These are phyloP conservation scores for Antennarius striatus DNA, from an alignment of 2,113 vertebrate species.

Conservation along the genomic window DNA sequence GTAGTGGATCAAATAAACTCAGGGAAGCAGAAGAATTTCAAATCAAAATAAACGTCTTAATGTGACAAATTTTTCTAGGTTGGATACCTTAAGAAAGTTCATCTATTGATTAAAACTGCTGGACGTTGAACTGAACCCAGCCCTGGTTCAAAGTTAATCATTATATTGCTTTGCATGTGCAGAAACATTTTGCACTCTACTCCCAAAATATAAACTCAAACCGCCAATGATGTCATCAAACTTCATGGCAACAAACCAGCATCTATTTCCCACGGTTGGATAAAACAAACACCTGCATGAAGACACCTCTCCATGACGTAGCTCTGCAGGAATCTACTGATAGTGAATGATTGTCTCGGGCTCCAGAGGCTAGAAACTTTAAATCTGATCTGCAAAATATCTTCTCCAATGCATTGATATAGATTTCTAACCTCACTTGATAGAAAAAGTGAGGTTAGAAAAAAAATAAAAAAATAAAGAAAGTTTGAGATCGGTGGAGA, in stretches of 20 bases:
- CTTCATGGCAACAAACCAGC: conserved; percentile 9
- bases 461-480: too few relatives aligned
- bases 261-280: conserved; percentile 8
- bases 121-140: conserved; percentile 30
- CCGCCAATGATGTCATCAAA: conserved; percentile 23
- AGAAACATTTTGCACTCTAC: conserved; percentile 56
- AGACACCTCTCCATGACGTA: conserved; percentile 10
- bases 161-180: conserved; percentile 49
- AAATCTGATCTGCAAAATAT: conserved; percentile 1
- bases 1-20: too few relatives aligned
- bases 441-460: too few relatives aligned
- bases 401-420: not conserved
- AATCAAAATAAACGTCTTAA: not conserved
- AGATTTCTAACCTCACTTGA: too few relatives aligned
- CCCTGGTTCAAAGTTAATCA: conserved; percentile 30
- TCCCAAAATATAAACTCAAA: conserved; percentile 34
- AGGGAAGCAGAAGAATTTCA: too few relatives aligned
- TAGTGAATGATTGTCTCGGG: conserved; percentile 41
- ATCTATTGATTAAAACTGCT: conserved; percentile 5
- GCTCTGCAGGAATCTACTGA: not conserved
- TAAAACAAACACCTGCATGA: conserved; percentile 63
- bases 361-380: conserved; percentile 5
- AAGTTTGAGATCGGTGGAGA: too few relatives aligned
- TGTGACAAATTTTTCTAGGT: not conserved
- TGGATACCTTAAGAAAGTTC: conserved; percentile 6